phyloP scores from a whole-genome alignment of 2,113 vertebrate genomes.

The Romanogobio albipinnatus region DNA sequence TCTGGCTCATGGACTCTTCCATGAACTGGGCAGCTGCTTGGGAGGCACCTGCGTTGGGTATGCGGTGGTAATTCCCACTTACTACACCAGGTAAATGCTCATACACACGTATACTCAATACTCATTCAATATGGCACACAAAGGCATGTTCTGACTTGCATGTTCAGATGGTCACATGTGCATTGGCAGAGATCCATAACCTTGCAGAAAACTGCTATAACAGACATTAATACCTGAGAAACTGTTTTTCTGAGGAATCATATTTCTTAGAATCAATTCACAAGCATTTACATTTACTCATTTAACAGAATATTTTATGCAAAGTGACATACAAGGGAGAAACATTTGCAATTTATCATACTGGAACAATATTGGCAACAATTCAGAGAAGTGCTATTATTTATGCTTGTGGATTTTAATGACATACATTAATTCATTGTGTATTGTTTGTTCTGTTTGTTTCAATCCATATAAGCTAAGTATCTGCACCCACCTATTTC shows the following conservation, averaged over 20 bases:
- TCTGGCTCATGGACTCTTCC: slow-evolving; percentile 90
- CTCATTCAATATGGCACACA: neutral
- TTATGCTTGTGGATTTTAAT: neutral
- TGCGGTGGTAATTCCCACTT: slow-evolving; percentile 92
- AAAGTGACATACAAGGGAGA: neutral
- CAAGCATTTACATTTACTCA: neutral
- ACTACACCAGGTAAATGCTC: slow-evolving; percentile 88
- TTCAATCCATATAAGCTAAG: neutral
- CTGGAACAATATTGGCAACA: neutral
- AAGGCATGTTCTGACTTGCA: neutral
- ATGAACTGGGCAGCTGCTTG: slow-evolving; percentile 91
- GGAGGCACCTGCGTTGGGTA: slow-evolving; percentile 96
- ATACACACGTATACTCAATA: neutral
- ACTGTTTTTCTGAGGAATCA: neutral
- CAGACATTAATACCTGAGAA: neutral
- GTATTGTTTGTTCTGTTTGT: neutral
- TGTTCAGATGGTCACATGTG: neutral
- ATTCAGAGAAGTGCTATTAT: neutral
- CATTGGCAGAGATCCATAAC: neutral
- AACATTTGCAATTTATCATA: neutral
- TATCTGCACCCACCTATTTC: neutral
- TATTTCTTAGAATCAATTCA: neutral
- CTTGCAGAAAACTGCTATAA: neutral
- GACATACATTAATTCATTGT: no score
- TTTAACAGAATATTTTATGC: no score